Evolutionary conservation across 2,888 invertebrate species (phyloP), one percentile per base, ranked within the genome.

Genomic region (Tipula lateralis): DNA sequence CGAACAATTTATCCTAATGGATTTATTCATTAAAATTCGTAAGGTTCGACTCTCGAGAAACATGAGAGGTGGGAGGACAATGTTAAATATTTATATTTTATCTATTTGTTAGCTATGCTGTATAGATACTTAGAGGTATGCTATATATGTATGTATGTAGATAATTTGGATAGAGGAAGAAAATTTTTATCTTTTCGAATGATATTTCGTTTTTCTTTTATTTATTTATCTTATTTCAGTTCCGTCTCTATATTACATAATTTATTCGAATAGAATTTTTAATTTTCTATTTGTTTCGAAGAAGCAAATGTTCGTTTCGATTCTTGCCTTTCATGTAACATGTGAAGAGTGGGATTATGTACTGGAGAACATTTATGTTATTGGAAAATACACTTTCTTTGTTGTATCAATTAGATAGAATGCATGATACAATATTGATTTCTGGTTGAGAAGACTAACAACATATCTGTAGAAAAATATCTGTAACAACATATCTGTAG

Each of bases 1-100:
- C 66, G 66, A 66, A 66, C 66, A 19, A 66, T 66, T 66, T 66
- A 66, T 66, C 66, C 66, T 66, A 66, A 66, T 66, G 66, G 66
- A 66, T 66, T 66, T 66, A 66, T 24, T 66, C 24, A 66, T 66
- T 66, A 66, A 24, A n/a, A n/a, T n/a, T n/a, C n/a, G n/a, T 24
- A 66, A 24, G 66, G 24, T 66, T 66, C 66, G 24, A 24, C 66
- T 66, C n/a, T n/a, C n/a, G n/a, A n/a, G 24, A 24, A 66, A 66
- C 24, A 24, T 2, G n/a, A n/a, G 3, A 24, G 12, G 9, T 7
- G 24, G 66, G 24, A 19, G 24, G 66, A 66, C 66, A 12, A 24
- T 66, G 9, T 66, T 5, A 66, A 66, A 66, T 66, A 66, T 66
- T 66, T 66, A 66, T 24, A 24, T 9, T 66, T 66, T 66, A 24